phyloP scores from a whole-genome alignment of 2,888 invertebrate genomes.

The Rotaria macrura region DNA sequence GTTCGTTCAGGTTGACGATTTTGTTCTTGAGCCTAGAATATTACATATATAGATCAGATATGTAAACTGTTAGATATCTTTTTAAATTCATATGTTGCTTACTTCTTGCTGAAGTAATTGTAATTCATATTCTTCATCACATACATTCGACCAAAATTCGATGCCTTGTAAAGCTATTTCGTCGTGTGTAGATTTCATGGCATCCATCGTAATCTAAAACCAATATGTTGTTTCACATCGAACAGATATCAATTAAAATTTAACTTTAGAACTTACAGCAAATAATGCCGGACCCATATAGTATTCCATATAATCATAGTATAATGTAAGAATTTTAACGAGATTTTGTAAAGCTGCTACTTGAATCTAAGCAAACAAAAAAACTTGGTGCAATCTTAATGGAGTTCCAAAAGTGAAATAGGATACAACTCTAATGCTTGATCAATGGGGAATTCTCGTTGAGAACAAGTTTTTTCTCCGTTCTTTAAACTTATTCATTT shows the following conservation, averaged over 20 bases:
- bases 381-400: slow-evolving; percentile 6
- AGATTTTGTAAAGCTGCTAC: slow-evolving; percentile 90
- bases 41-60: slow-evolving; percentile 26
- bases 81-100: too few species aligned
- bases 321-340: slow-evolving; percentile 91
- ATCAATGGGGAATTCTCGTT: too few species aligned
- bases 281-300: slow-evolving; percentile 97
- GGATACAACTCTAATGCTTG: too few species aligned
- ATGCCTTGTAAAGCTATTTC: slow-evolving; percentile 94
- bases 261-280: slow-evolving; percentile 57
- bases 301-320: slow-evolving; percentile 96
- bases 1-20: slow-evolving; percentile 84
- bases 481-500: too few species aligned
- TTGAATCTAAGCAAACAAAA: slow-evolving; percentile 59
- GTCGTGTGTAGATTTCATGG: slow-evolving; percentile 91
- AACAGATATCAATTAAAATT: slow-evolving; percentile 37
- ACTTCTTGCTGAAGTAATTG: slow-evolving; percentile 51
- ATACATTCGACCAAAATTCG: slow-evolving; percentile 99
- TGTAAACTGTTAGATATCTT: not conserved
- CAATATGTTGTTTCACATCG: not conserved
- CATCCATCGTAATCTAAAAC: slow-evolving; percentile 73
- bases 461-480: too few species aligned
- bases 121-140: slow-evolving; percentile 94
- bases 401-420: too few species aligned
- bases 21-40: slow-evolving; percentile 65